These are phyloP conservation scores for Charanyca ferruginea DNA, from an alignment of 2,888 invertebrate genomes.

Conservation along the genomic window DNA sequence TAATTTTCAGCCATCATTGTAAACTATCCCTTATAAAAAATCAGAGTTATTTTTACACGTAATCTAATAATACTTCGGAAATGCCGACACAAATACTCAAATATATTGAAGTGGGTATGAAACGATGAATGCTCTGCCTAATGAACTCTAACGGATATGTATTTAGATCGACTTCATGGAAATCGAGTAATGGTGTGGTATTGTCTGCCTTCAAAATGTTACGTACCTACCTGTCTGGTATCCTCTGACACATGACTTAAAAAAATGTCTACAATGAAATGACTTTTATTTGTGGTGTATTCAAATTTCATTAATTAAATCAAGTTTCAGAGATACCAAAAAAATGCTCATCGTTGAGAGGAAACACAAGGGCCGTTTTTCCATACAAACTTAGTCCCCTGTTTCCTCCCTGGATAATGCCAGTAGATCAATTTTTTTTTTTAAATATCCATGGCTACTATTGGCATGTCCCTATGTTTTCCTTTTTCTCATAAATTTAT, in stretches of 20 bases:
- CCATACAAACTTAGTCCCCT: too few species aligned
- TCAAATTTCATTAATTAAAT: too few species aligned
- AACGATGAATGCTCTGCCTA: slow-evolving; percentile 59
- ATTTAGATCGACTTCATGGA: slow-evolving; percentile 58
- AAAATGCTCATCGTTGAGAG: too few species aligned
- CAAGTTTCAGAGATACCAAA: too few species aligned
- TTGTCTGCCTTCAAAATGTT: slow-evolving; percentile 20
- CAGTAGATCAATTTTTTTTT: too few species aligned
- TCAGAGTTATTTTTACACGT: slow-evolving; percentile 48
- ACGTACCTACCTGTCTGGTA: slow-evolving; percentile 9
- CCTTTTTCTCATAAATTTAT: too few species aligned
- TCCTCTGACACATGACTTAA: slow-evolving; percentile 4
- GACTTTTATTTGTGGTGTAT: not conserved
- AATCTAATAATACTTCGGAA: slow-evolving; percentile 58
- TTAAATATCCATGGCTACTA: too few species aligned
- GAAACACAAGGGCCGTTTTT: too few species aligned
- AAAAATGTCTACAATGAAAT: not conserved
- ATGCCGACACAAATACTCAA: slow-evolving; percentile 60
- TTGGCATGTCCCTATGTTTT: too few species aligned
- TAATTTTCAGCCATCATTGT: not conserved
- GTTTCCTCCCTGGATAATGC: too few species aligned
- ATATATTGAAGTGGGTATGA: slow-evolving; percentile 62
- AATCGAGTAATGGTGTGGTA: slow-evolving; percentile 39
- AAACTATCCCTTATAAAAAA: slow-evolving; percentile 20
- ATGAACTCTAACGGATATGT: slow-evolving; percentile 60